These are phyloP conservation scores for Pseudomyrmex cubaensis DNA, from an alignment of 1,140 invertebrate species.

Conservation along the genomic window DNA sequence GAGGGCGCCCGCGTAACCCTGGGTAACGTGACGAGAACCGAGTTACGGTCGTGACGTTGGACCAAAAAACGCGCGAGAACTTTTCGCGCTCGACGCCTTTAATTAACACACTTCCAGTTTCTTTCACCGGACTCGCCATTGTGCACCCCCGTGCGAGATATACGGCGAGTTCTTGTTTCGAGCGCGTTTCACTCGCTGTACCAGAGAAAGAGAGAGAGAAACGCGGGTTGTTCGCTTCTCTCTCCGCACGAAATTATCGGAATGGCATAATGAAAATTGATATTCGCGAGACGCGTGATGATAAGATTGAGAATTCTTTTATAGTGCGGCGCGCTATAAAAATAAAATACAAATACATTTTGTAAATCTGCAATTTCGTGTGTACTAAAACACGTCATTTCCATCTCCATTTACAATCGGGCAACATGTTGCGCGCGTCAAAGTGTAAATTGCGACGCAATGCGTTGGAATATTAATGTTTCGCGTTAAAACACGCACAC, in stretches of 20 bases:
- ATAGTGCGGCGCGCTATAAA: no score
- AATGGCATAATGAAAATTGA: background rate
- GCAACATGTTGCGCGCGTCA: slow-evolving; percentile 18
- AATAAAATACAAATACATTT: background rate
- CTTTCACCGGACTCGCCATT: slow-evolving; percentile 21
- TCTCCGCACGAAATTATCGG: background rate
- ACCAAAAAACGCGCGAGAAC: slow-evolving; percentile 37
- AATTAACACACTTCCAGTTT: slow-evolving; percentile 37
- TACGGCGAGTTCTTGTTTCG: slow-evolving; percentile 1
- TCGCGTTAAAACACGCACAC: slow-evolving; percentile 41
- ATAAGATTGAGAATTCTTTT: no score
- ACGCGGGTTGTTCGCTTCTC: background rate
- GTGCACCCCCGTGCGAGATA: background rate
- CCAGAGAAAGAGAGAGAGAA: background rate
- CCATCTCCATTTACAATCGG: background rate
- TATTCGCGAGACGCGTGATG: background rate
- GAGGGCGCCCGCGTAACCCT: slow-evolving; percentile 32
- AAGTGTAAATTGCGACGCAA: slow-evolving; percentile 37
- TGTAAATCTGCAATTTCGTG: no score
- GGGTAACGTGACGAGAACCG: slow-evolving; percentile 61
- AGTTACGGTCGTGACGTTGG: slow-evolving; percentile 37
- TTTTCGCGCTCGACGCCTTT: slow-evolving; percentile 51
- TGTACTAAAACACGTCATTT: background rate
- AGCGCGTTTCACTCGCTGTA: background rate
- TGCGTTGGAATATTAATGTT: slow-evolving; percentile 49